A percentile compares a stretch with the other conserved stretches of the same genome.
phyloP scores from a whole-genome alignment of 2,113 vertebrate species.

The Buteo buteo region DNA sequence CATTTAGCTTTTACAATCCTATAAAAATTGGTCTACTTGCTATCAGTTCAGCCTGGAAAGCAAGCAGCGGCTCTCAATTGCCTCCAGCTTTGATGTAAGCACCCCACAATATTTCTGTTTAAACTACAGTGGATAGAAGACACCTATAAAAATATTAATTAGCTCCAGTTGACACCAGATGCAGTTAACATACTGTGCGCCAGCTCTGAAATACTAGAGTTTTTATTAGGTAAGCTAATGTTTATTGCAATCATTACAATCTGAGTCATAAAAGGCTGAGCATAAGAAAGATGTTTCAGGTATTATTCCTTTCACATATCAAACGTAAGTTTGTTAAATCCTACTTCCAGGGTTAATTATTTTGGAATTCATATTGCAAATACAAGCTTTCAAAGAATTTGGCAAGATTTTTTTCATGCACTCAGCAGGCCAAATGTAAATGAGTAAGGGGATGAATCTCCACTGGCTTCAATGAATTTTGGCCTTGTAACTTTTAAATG shows the following conservation, averaged over 20 bases:
- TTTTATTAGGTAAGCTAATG: slow-evolving; percentile 79
- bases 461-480: background rate
- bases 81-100: slow-evolving; percentile 72
- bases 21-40: slow-evolving; percentile 74
- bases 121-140: slow-evolving; percentile 72
- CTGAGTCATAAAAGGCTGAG: slow-evolving; percentile 62
- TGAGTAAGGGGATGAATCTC: background rate
- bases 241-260: slow-evolving; percentile 76
- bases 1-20: slow-evolving; percentile 72
- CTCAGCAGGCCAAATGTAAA: background rate
- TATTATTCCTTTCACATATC: slow-evolving; percentile 24
- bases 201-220: slow-evolving; percentile 66
- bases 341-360: background rate
- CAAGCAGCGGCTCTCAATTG: slow-evolving; percentile 48
- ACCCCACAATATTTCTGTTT: slow-evolving; percentile 70
- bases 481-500: slow-evolving; percentile 12
- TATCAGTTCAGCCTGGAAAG: slow-evolving; percentile 66
- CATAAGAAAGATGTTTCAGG: slow-evolving; percentile 32
- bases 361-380: background rate
- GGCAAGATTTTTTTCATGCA: background rate
- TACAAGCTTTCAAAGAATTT: background rate
- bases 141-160: slow-evolving; percentile 84
- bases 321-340: background rate
- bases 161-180: slow-evolving; percentile 78
- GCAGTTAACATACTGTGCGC: slow-evolving; percentile 60